Base-by-base conservation (phyloP, 2,113 vertebrate species). In the Phaetusa simplex region DNA sequence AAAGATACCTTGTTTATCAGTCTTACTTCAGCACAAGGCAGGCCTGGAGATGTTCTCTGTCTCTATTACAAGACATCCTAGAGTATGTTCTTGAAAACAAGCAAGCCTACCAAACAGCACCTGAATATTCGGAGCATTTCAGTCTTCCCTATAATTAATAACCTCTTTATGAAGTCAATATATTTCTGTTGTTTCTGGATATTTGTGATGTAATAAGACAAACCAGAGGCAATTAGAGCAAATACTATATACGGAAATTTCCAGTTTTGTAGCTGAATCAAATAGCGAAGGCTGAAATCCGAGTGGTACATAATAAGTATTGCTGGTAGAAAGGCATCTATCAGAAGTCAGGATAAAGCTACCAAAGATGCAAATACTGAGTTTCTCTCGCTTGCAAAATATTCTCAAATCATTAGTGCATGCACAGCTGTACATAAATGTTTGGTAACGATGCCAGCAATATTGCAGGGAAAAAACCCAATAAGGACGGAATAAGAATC, bases 401-500 rank as follows among this genome's bases (percentile, higher is more conserved):
- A 86, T 77, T 92, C 79, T 69, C 56, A 93, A 72, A 86, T 90
- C 79, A 90, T 67, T 76, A 88, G 59, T 36, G 66, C 36, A 58
- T 17, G 58, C 66, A 80, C 74, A 91, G 66, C 55, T 93, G 87
- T 76, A 88, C 87, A 82, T 85, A 93, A 90, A 93, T 78, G 71
- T 92, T 95, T 76, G 80, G 62, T 38, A 90, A 90, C 88, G 78
- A 80, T 47, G 45, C 42, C 20, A 11, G 67, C 47, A 85, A 36
- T 45, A 50, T 0, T 90, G 67, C 45, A 82, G 88, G 55, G 82
- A 67, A 69, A 59, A 89, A 86, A 72, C 2, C 0, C 13, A 79
- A 8, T 26, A 65, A 59, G 40, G 49, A 53, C n/a, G 45, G 55
- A 90, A 2, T 29, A 83, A 92, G 15, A n/a, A 29, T 30, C 34